These are phyloP conservation scores for Patiria pectinifera DNA, from an alignment of 53 echinoderm and acorn worm genomes.

Conservation along the genomic window DNA sequence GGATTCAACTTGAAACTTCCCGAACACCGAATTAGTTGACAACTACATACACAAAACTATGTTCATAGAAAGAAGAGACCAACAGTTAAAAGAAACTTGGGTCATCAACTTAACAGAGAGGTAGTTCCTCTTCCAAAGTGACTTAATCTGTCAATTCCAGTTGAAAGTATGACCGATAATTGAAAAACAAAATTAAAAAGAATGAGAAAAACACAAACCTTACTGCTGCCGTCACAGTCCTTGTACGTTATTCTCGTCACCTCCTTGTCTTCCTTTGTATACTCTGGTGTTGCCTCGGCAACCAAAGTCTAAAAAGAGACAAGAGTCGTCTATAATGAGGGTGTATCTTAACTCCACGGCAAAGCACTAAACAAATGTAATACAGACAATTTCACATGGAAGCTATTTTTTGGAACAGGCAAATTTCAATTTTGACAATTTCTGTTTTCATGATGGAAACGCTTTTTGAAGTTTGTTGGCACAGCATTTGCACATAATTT, in stretches of 20 bases:
- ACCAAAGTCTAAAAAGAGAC: slow-evolving; percentile 74
- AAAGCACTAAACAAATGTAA: neutral
- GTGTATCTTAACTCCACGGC: neutral
- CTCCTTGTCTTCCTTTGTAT: slow-evolving; percentile 85
- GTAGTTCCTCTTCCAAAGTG: too few relatives aligned
- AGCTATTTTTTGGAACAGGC: neutral
- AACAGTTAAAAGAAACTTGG: too few relatives aligned
- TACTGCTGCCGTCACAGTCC: slow-evolving; percentile 70
- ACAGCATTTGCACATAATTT: too few relatives aligned
- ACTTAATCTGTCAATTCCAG: too few relatives aligned
- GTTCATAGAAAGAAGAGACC: too few relatives aligned
- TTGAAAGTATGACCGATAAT: neutral
- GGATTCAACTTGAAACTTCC: too few relatives aligned
- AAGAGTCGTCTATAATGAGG: neutral
- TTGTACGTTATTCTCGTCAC: slow-evolving; percentile 88
- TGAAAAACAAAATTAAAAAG: neutral
- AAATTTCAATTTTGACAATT: neutral
- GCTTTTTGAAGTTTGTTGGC: too few relatives aligned
- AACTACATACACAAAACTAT: too few relatives aligned
- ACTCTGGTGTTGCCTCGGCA: slow-evolving; percentile 87
- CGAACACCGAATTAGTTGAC: too few relatives aligned
- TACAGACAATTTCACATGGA: neutral
- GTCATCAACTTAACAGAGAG: too few relatives aligned
- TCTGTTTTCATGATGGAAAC: neutral
- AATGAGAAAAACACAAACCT: slow-evolving; percentile 58